Percentiles rank a stretch among this genome's conserved stretches.
These are phyloP conservation scores for Ichneumoninae sp. DNA, from an alignment of 2,888 invertebrate genomes.

Conservation along the genomic window DNA sequence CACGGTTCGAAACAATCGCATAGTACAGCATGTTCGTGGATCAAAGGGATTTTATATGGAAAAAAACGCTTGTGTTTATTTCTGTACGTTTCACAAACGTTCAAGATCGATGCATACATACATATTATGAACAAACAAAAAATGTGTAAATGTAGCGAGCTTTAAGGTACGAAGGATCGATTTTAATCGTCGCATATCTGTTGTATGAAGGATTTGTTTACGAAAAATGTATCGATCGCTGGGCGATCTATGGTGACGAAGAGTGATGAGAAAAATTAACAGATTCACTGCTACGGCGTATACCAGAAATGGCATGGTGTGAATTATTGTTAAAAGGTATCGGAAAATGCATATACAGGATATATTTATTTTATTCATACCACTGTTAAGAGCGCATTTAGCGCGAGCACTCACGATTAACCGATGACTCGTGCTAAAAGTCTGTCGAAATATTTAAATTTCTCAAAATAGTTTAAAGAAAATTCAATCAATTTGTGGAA, in stretches of 20 bases:
- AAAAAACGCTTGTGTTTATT: constrained; percentile 4
- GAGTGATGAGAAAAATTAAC: background rate
- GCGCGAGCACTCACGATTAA: background rate
- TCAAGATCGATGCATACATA: constrained; percentile 44
- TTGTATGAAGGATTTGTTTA: constrained; percentile 4
- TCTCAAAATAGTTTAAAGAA: background rate
- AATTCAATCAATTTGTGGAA: background rate
- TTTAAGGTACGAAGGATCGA: constrained; percentile 10
- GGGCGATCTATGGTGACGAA: background rate
- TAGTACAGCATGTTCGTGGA: constrained; percentile 37
- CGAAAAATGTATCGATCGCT: background rate
- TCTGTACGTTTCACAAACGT: background rate
- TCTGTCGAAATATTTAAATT: background rate
- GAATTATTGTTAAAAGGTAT: constrained; percentile 9
- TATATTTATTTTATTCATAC: background rate
- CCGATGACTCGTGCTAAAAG: constrained; percentile 1
- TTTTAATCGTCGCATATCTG: background rate
- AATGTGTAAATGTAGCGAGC: constrained; percentile 17
- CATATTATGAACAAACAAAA: constrained; percentile 21
- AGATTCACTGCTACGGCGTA: background rate
- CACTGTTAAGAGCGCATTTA: background rate
- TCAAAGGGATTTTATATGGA: constrained; percentile 6
- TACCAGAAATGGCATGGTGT: background rate
- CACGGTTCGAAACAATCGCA: constrained; percentile 43
- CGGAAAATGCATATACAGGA: background rate